Base-by-base conservation (phyloP, 2,797 vertebrate species). In the Darevskia nairensis region DNA sequence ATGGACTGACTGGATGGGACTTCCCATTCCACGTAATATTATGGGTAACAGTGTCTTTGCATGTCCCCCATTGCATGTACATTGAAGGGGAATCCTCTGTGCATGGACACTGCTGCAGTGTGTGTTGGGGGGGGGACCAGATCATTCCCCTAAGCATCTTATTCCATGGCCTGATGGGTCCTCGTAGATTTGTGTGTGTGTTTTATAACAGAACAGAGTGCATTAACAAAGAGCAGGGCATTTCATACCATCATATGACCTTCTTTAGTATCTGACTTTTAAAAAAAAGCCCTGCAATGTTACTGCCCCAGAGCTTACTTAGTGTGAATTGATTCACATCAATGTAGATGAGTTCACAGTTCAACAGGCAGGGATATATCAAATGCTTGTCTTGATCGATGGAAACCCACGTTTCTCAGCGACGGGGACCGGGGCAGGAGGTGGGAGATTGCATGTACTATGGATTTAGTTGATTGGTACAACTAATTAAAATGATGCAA, bases 351-450 rank as follows among this genome's bases (percentile, higher is more conserved):
- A 4, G 94, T 94, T 94, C 95, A 91, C 96, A 95, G 94, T 95
- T 94, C 95, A 96, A 92, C 95, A 95, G 95, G 96, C 94, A 93
- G 91, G 90, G 90, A 92, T 94, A 94, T 95, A 94, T 96, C 93
- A 95, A 95, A 88, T 96, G 96, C 94, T 94, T 90, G 90, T 92
- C 93, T 86, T 82, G 89, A 96, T 98, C 97, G 97, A 98, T 98
- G 91, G 89, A 90, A 93, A 29, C 86, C 84, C n/a, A 82, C 88
- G 41, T n/a, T 92, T 86, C 90, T 92, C 89, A 35, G 91, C 94
- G 92, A 46, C 88, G 1, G 11, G 93, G 90, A 64, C 88, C 1
- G 4, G 93, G 90, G 44, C 2, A 13, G 2, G 10, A 8, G 27
- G 0, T 10, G 91, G 96, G 85, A 74, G 95, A 91, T 87, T 87